Base-by-base conservation (phyloP, 2,888 invertebrate genomes). In the Perithous albicinctus region DNA sequence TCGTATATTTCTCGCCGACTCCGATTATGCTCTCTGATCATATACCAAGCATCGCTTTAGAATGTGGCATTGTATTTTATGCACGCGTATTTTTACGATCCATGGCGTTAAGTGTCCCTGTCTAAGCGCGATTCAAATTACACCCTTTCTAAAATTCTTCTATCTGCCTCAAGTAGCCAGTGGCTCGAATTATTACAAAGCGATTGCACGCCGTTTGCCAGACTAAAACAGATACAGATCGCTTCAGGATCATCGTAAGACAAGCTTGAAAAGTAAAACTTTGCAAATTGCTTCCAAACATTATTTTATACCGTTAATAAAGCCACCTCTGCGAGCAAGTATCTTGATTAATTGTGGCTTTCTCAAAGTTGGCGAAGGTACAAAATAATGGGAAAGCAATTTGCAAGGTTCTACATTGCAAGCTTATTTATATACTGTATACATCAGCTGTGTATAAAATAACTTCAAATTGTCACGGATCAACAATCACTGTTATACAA, bases 101-200 rank as follows among this genome's bases (percentile, higher is more conserved):
- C 54, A 26, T 29, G 63, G 29, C 66, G 48, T 72, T n/a, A 54
- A 66, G 72, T 67, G 59, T 51, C 29, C 15, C 48, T 41, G 54
- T 29, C 20, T 46, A 63, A 56, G 46, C 59, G 73, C 77, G 54
- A 73, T 46, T 73, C 43, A 72, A 69, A 77, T 81, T 67, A 63
- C 59, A 74, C n/a, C 61, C 51, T 67, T 59, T 67, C 15, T 10
- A 8, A 61, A 67, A 73, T 77, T 61, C 23, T 12, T n/a, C 8
- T 5, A 23, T 15, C 29, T 4, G 20, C 20, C 8, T 0, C 0
- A 51, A 51, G 20, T 3, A 51, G 48, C 15, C 29, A 35, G n/a
- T 10, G 18, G n/a, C 4, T 15, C 12, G 10, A 3, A 54, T n/a
- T 48, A 38, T 46, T 5, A 23, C 35, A 10, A 7, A 15, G 10